Conservation (phyloP, 2,888 invertebrate genomes). For the Eurytoma adleriae region DNA sequence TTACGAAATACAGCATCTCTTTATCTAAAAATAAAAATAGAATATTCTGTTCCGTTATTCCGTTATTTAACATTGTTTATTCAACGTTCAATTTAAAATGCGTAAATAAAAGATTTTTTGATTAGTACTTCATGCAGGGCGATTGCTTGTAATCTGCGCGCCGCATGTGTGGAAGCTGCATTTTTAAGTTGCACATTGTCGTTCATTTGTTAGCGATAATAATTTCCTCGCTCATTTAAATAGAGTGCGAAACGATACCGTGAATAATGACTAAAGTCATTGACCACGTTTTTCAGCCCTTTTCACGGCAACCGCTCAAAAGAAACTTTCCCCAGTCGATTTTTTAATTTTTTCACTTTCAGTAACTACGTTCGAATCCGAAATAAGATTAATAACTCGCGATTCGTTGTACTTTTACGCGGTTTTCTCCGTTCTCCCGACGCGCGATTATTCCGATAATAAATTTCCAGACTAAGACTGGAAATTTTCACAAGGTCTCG, state of each 20-base stretch:
- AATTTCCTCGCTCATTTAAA: slow-evolving; percentile 26
- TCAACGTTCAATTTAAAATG: not conserved
- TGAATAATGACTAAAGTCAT: slow-evolving; percentile 10
- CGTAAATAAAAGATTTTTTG: not conserved
- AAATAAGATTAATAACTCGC: too few species aligned
- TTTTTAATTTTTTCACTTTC: too few species aligned
- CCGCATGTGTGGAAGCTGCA: too few species aligned
- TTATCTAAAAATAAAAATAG: not conserved
- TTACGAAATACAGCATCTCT: too few species aligned
- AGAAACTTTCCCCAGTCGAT: too few species aligned
- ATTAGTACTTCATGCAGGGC: not conserved
- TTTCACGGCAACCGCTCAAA: not conserved
- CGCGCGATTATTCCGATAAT: not conserved
- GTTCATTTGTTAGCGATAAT: slow-evolving; percentile 13
- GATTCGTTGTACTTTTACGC: too few species aligned
- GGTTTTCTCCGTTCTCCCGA: not conserved
- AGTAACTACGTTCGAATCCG: not conserved
- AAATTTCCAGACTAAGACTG: not conserved
- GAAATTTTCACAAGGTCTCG: slow-evolving; percentile 34
- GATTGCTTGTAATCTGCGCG: not conserved
- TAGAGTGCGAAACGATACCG: slow-evolving; percentile 8
- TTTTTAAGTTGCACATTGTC: not conserved
- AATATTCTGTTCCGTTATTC: too few species aligned
- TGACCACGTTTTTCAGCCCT: slow-evolving; percentile 20
- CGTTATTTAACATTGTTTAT: not conserved